Conservation (phyloP, 2,888 invertebrate genomes). For the Proisotoma minuta region DNA sequence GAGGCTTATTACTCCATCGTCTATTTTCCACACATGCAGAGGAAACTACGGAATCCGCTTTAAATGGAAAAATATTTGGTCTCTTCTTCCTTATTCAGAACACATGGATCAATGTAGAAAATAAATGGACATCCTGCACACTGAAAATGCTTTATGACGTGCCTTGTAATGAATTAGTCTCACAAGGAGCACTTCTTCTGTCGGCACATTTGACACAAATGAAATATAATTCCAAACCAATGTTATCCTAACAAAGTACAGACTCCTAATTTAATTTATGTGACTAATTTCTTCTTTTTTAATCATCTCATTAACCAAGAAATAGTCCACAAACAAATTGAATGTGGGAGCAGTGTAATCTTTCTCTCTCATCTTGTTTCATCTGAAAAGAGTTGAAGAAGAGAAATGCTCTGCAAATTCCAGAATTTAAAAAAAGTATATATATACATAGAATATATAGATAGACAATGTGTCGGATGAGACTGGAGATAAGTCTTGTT, state of each 20-base stretch:
- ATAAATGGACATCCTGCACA: background rate
- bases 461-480: background rate
- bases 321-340: no score
- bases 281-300: no score
- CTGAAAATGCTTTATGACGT: constrained; percentile 10
- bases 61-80: no score
- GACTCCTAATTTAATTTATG: background rate
- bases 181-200: constrained; percentile 4
- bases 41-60: no score
- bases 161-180: constrained; percentile 10
- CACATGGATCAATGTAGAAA: background rate
- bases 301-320: no score
- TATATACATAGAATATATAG: no score
- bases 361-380: no score
- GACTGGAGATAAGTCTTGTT: background rate
- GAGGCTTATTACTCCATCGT: no score
- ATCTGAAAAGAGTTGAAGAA: no score
- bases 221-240: background rate
- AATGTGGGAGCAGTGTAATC: no score
- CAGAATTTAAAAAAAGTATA: no score
- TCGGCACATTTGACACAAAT: background rate
- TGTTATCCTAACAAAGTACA: background rate
- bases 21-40: background rate
- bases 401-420: no score
- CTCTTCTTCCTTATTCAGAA: background rate